Base-by-base conservation (phyloP, 1,140 invertebrate genomes). In the Megalopta genalis region DNA sequence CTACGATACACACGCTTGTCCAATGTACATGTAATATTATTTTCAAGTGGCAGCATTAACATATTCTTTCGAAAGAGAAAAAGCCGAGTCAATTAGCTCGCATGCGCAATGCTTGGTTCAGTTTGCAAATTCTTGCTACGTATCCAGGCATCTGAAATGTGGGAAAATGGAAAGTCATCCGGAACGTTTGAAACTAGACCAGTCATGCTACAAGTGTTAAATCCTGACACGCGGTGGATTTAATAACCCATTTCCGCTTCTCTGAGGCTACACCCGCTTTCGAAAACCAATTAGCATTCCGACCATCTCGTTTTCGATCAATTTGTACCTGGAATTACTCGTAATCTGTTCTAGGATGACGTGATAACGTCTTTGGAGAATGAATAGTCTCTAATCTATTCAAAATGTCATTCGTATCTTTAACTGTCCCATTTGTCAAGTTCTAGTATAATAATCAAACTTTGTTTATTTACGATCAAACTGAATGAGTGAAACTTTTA, bases 211-310 rank as follows among this genome's bases (percentile, higher is more conserved):
- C 63, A 54, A 54, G 42, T 78, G 62, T 27, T 52, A 71, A 76
- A 69, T 80, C 5, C 32, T 49, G 23, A 65, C 65, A 37, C 8
- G 16, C 9, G 2, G 14, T 12, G n/a, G 0, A 49, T 23, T 71
- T 67, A 81, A 85, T 64, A 9, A 18, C 32, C 57, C 57, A 81
- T 77, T 70, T 84, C 65, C 37, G 57, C n/a, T 57, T 52, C 32
- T 16, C 32, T 14, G 0, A 49, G 10, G 49, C 14, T 70, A 42
- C 18, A 25, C 42, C 23, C 3, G 18, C 14, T 52, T 37, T 72
- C n/a, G 64, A 64, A 37, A 64, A 14, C 8, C 18, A 9, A n/a
- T 42, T 21, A 10, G 39, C 7, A 65, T 57, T 18, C 49, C 21
- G 54, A n/a, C 9, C 21, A 9, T 57, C 54, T 57, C 6, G 18